A percentile compares a stretch with the other conserved stretches of the same genome.
Conservation (phyloP, 2,888 invertebrate genomes). For the Cerceris ruficornis region DNA sequence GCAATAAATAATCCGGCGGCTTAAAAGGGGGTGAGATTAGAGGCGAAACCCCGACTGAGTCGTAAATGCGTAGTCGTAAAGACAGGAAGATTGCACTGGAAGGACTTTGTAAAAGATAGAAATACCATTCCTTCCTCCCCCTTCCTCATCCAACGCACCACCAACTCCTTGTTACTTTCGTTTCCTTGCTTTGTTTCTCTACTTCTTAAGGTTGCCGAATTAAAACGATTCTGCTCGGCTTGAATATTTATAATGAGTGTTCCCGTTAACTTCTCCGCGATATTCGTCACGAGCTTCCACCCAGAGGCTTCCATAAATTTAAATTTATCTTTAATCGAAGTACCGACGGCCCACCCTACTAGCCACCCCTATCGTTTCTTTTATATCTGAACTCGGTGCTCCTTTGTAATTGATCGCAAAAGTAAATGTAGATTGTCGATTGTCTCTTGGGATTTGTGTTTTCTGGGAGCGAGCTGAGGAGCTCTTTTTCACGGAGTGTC, state of each 20-base stretch:
- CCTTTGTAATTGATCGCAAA: too few species aligned
- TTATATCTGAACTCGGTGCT: background rate
- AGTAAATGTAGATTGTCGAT: too few species aligned
- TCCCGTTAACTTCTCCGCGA: background rate
- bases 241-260: conserved; percentile 4
- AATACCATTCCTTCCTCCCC: conserved; percentile 1
- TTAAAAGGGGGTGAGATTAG: conserved; percentile 27
- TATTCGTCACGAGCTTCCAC: background rate
- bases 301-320: background rate
- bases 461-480: too few species aligned
- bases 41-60: conserved; percentile 11
- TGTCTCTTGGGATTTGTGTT: too few species aligned
- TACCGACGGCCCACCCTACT: background rate
- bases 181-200: conserved; percentile 13
- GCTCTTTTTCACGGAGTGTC: too few species aligned
- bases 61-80: conserved; percentile 20
- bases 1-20: conserved; percentile 27
- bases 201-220: background rate
- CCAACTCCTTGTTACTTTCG: conserved; percentile 5
- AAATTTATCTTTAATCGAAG: background rate
- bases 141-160: background rate
- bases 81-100: conserved; percentile 32
- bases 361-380: background rate
- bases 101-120: conserved; percentile 7
- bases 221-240: background rate